Evolutionary conservation across 2,113 vertebrate species (phyloP).

Genomic region (Anarrhichthys ocellatus): DNA sequence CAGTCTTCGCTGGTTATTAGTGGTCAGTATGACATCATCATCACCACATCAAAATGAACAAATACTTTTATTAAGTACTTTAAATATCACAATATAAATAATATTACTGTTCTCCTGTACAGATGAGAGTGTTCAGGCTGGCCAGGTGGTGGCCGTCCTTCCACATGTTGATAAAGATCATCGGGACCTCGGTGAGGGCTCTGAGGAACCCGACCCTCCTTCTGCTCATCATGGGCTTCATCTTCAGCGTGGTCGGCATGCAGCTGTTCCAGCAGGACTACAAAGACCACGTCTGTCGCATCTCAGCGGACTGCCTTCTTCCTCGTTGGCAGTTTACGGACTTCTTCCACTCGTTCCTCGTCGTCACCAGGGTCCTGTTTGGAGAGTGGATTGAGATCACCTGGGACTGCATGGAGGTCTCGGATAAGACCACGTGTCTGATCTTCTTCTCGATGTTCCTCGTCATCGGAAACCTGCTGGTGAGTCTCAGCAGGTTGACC

Average conservation of each 20-base stretch:
- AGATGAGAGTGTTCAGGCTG: slow-evolving; percentile 96
- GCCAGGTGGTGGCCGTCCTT: slow-evolving; percentile 97
- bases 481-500: slow-evolving; percentile 76
- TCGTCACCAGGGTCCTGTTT: slow-evolving; percentile 94
- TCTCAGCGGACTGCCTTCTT: slow-evolving; percentile 85
- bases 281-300: slow-evolving; percentile 93
- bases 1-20: slow-evolving; percentile 80
- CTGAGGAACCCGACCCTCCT: slow-evolving; percentile 94
- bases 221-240: slow-evolving; percentile 95
- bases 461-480: slow-evolving; percentile 96
- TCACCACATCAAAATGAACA: background rate
- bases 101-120: background rate
- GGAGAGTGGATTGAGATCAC: slow-evolving; percentile 98
- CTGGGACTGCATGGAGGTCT: slow-evolving; percentile 99
- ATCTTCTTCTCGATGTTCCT: slow-evolving; percentile 96
- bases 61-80: too few species aligned
- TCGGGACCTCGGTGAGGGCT: slow-evolving; percentile 93
- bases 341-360: slow-evolving; percentile 98
- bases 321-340: slow-evolving; percentile 97
- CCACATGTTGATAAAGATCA: slow-evolving; percentile 97
- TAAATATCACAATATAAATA: background rate
- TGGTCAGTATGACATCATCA: slow-evolving; percentile 81
- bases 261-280: slow-evolving; percentile 96
- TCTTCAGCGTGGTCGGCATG: slow-evolving; percentile 97
- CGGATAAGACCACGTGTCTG: slow-evolving; percentile 91